These are phyloP conservation scores for Lepidocyrtinus sp. DNA, from an alignment of 2,888 invertebrate genomes.

Conservation along the genomic window DNA sequence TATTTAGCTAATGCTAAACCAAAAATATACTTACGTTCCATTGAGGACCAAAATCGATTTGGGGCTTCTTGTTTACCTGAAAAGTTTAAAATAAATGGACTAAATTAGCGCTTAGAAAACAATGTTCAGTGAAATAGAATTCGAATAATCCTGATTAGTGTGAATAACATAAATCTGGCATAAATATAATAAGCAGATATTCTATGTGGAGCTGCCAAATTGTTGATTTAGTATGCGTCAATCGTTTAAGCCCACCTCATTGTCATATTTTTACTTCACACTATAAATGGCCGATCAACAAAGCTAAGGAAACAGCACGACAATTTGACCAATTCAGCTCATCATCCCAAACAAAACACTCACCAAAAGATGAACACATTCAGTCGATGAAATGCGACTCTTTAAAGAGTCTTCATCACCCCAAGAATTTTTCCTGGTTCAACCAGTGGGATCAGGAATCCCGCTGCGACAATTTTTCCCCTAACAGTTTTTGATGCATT, in stretches of 20 bases:
- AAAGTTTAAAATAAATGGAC: constrained; percentile 64
- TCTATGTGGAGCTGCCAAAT: too few species aligned
- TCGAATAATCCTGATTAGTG: too few species aligned
- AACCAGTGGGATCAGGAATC: constrained; percentile 25
- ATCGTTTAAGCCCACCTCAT: too few species aligned
- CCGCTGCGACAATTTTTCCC: constrained; percentile 57
- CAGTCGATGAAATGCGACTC: background rate
- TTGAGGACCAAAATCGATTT: constrained; percentile 90
- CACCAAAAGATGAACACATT: background rate
- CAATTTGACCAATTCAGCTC: background rate
- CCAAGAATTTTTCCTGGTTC: constrained; percentile 1
- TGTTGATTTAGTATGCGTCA: too few species aligned
- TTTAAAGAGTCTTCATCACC: background rate
- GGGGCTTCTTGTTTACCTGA: constrained; percentile 89
- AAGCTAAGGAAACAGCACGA: background rate
- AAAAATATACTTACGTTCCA: constrained; percentile 79
- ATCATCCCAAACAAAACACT: background rate
- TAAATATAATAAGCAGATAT: too few species aligned
- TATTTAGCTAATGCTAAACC: background rate
- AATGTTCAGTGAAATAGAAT: too few species aligned
- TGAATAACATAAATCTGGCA: too few species aligned
- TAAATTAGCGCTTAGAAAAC: too few species aligned
- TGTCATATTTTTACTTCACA: too few species aligned
- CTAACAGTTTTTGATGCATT: constrained; percentile 52
- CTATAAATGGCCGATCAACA: background rate